Evolutionary conservation across 2,113 vertebrate species (phyloP).

Genomic region (Varanus salvator): DNA sequence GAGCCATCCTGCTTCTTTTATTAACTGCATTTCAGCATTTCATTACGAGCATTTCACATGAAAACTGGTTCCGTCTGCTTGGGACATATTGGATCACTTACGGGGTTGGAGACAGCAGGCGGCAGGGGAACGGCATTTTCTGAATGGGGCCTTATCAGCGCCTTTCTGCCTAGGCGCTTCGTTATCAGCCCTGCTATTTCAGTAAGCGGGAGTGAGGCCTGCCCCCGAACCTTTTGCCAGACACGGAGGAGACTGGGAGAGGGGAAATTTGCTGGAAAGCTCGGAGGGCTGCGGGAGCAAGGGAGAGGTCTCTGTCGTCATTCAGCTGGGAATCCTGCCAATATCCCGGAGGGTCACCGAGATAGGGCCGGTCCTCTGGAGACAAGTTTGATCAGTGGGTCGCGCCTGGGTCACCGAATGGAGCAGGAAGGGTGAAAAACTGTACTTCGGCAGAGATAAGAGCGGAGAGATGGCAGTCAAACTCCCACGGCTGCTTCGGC

Average conservation of each 20-base stretch:
- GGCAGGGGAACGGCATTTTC: neutral
- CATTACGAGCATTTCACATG: no score
- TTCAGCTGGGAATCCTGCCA: conserved; percentile 16
- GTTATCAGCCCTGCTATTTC: conserved; percentile 27
- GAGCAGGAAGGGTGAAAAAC: conserved; percentile 1
- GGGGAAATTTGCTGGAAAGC: no score
- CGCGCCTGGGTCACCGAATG: neutral
- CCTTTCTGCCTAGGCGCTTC: neutral
- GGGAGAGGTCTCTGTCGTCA: neutral
- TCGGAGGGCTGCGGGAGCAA: neutral
- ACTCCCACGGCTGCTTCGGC: conserved; percentile 15
- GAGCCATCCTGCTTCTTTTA: neutral
- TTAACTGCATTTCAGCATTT: neutral
- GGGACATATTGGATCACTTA: no score
- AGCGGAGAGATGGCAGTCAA: neutral
- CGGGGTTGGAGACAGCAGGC: neutral
- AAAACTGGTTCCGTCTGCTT: no score
- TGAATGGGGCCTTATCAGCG: conserved; percentile 21
- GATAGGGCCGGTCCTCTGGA: conserved; percentile 13
- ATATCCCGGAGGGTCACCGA: conserved; percentile 1
- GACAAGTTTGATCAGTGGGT: conserved; percentile 17
- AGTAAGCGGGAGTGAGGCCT: neutral
- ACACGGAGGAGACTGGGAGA: neutral
- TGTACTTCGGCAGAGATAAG: conserved; percentile 28
- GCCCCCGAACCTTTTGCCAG: conserved; percentile 8